phyloP scores from a whole-genome alignment of 2,113 vertebrate genomes.

The Procavia capensis region DNA sequence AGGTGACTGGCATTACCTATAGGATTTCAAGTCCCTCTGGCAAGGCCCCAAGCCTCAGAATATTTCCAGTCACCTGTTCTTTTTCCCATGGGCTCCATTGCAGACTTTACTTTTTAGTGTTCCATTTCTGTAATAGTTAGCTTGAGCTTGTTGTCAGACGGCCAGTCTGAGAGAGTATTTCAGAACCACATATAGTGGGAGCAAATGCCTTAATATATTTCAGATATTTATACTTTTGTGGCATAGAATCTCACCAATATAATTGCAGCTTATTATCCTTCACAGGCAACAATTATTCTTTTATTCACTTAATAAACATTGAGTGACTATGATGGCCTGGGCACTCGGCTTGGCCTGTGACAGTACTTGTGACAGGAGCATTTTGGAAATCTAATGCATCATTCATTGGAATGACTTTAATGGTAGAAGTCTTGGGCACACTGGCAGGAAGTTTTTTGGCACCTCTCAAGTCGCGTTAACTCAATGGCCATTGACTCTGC shows the following conservation, averaged over 20 bases:
- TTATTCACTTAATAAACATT: slow-evolving; percentile 49
- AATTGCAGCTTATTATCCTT: slow-evolving; percentile 61
- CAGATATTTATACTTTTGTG: slow-evolving; percentile 56
- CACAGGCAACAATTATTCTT: slow-evolving; percentile 53
- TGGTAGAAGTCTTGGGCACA: background rate
- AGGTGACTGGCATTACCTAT: background rate
- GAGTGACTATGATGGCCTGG: slow-evolving; percentile 35
- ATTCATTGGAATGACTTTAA: background rate
- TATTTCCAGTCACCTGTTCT: background rate
- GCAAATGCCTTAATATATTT: slow-evolving; percentile 63
- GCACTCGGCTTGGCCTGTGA: background rate
- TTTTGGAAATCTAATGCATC: slow-evolving; percentile 34
- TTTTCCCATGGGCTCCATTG: background rate
- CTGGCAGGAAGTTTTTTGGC: slow-evolving; percentile 42
- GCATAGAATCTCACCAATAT: slow-evolving; percentile 32
- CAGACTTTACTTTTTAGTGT: background rate
- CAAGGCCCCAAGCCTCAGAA: background rate
- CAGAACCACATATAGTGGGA: background rate
- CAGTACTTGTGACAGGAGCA: slow-evolving; percentile 36
- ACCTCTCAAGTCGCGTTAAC: slow-evolving; percentile 51
- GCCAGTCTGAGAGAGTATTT: background rate
- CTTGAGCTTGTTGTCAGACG: background rate
- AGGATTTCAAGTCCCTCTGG: slow-evolving; percentile 1
- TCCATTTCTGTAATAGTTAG: background rate
- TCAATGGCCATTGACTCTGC: slow-evolving; percentile 45